Evolutionary conservation across 2,888 invertebrate genomes (phyloP).

Genomic region (Lampropteryx suffumata): DNA sequence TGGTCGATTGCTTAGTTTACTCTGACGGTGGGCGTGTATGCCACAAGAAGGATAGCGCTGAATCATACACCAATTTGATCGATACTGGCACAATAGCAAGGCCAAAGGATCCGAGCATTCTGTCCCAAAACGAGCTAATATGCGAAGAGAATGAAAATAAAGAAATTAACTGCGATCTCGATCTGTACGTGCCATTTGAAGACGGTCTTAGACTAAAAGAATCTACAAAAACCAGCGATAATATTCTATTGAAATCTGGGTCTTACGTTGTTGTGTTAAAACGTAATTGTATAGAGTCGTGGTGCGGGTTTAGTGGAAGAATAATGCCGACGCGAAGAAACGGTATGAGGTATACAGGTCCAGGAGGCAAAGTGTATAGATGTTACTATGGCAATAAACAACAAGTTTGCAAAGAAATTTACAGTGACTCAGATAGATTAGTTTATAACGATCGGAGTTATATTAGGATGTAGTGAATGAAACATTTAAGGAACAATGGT

Average conservation of each 20-base stretch:
- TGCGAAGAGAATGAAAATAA: constrained; percentile 58
- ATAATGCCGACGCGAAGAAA: constrained; percentile 42
- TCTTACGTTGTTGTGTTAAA: constrained; percentile 47
- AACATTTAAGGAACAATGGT: constrained; percentile 3
- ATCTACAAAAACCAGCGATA: constrained; percentile 41
- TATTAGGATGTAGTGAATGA: constrained; percentile 19
- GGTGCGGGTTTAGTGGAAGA: constrained; percentile 65
- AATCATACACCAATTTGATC: constrained; percentile 57
- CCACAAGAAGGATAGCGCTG: constrained; percentile 54
- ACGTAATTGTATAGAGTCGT: constrained; percentile 50
- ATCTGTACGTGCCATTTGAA: constrained; percentile 55
- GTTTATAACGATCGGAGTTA: constrained; percentile 46
- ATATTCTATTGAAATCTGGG: constrained; percentile 60
- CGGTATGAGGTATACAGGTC: constrained; percentile 43
- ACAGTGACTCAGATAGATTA: constrained; percentile 27
- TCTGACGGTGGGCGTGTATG: constrained; percentile 62
- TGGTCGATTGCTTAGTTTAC: constrained; percentile 70
- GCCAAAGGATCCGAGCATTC: constrained; percentile 55
- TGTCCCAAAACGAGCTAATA: constrained; percentile 70
- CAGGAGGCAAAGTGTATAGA: constrained; percentile 62
- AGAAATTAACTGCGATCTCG: constrained; percentile 59
- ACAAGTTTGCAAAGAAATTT: constrained; percentile 62
- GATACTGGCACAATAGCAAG: constrained; percentile 60
- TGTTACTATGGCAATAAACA: constrained; percentile 68
- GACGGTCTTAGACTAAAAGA: constrained; percentile 53